phyloP scores from a whole-genome alignment of 2,113 vertebrate genomes.

The Chaenocephalus aceratus region DNA sequence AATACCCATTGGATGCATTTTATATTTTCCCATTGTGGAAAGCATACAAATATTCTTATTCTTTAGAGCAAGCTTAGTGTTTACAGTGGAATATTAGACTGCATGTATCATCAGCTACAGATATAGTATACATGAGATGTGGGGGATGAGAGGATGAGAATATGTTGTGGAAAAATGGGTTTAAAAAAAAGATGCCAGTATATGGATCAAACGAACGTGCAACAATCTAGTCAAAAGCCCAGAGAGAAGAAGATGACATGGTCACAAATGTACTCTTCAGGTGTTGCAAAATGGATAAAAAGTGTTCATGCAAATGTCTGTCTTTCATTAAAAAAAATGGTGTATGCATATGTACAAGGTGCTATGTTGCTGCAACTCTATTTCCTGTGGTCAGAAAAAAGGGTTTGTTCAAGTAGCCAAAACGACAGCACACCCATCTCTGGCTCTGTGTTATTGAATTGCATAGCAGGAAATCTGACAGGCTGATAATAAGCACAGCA shows the following conservation, averaged over 20 bases:
- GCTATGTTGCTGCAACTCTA: neutral
- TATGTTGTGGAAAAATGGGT: neutral
- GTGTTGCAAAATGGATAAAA: neutral
- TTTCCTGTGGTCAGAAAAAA: conserved; percentile 6
- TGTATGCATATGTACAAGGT: conserved; percentile 1
- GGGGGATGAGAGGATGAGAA: neutral
- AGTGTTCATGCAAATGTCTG: conserved; percentile 19
- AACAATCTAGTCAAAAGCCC: neutral
- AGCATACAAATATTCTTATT: neutral
- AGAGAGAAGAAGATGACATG: neutral
- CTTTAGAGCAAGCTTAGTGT: neutral
- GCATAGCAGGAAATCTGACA: conserved; percentile 42
- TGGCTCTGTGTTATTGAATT: conserved; percentile 36
- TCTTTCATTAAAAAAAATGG: neutral
- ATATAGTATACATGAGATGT: neutral
- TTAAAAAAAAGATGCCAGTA: neutral
- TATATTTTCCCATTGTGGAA: too few relatives aligned
- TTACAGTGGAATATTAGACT: neutral
- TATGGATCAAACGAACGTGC: neutral
- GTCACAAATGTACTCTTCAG: neutral
- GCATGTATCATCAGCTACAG: neutral
- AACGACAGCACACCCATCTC: neutral
- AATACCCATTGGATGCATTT: neutral
- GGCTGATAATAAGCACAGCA: conserved; percentile 26
- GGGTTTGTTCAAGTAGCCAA: conserved; percentile 4